Evolutionary conservation across 1,140 invertebrate species (phyloP).

Genomic region (Drosophila sechellia): DNA sequence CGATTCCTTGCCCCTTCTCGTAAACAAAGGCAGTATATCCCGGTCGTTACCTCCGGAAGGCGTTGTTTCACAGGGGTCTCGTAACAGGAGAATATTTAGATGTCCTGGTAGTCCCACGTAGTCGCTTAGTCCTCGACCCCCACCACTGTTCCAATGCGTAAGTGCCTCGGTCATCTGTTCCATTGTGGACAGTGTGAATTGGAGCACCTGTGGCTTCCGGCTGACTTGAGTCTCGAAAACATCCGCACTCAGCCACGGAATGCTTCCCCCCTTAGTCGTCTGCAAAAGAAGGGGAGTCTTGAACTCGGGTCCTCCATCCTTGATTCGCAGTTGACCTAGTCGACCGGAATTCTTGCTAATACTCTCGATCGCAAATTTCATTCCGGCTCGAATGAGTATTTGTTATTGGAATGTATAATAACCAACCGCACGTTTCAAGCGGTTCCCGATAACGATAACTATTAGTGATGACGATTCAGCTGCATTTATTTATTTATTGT

Average conservation of each 20-base stretch:
- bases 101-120: conserved; percentile 88
- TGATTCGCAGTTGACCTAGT: conserved; percentile 85
- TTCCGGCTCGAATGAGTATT: conserved; percentile 51
- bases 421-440: conserved; percentile 33
- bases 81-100: conserved; percentile 87
- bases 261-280: conserved; percentile 86
- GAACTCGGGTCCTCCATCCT: conserved; percentile 56
- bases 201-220: conserved; percentile 85
- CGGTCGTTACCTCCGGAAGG: conserved; percentile 89
- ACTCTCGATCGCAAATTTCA: conserved; percentile 86
- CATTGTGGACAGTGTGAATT: conserved; percentile 86
- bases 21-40: conserved; percentile 89
- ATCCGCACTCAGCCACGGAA: conserved; percentile 88
- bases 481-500: neutral
- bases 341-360: conserved; percentile 85
- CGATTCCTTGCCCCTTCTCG: conserved; percentile 89
- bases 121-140: conserved; percentile 84
- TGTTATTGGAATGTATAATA: conserved; percentile 1
- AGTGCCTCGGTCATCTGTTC: conserved; percentile 86
- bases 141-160: conserved; percentile 83
- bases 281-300: conserved; percentile 67
- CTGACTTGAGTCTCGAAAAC: conserved; percentile 86
- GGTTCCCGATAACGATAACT: conserved; percentile 32
- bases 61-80: conserved; percentile 88
- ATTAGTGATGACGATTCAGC: neutral